Base-by-base conservation (phyloP, 2,113 vertebrate genomes). In the Aix galericulata region DNA sequence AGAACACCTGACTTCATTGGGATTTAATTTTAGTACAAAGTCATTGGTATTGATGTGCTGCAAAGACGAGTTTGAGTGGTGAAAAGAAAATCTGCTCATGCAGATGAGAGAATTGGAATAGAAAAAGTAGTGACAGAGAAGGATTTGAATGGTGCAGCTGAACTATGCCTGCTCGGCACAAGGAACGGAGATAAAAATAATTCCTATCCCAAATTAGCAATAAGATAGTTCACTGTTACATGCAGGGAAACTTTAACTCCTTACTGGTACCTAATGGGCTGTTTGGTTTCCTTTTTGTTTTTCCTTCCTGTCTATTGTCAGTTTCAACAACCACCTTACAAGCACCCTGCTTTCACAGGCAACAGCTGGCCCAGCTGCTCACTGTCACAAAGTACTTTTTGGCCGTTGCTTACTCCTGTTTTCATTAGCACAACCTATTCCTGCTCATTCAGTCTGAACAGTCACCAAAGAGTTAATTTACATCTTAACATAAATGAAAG, bases 191-290 rank as follows among this genome's bases (percentile, higher is more conserved):
- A 32, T 48, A 82, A 82, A 92, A 91, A 82, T 76, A 66, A 88
- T 82, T 95, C 55, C 8, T 82, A 87, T 89, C 59, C 52, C 52
- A 95, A 89, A 87, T 94, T 87, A 91, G 23, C 67, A 89, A 8
- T 62, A 62, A 62, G 46, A 69, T 6, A 59, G 16, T 55, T 91
- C 31, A 34, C 31, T 59, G n/a, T 63, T 48, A 67, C 9, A 63
- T 71, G 59, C 36, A 80, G 63, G 13, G 69, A 87, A 86, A 25
- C 22, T 81, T 87, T 90, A 83, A 90, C 76, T 86, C 79, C 34
- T 95, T 86, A 52, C 26, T 64, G 44, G 22, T 59, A 46, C 22
- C 36, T 73, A n/a, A 1, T 4, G 3, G 31, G 21, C 14, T 50
- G 18, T 53, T 60, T 46, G 22, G 7, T 62, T 91, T 68, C 27